These are phyloP conservation scores for Pogonomyrmex barbatus DNA, from an alignment of 1,140 invertebrate species.

Conservation along the genomic window DNA sequence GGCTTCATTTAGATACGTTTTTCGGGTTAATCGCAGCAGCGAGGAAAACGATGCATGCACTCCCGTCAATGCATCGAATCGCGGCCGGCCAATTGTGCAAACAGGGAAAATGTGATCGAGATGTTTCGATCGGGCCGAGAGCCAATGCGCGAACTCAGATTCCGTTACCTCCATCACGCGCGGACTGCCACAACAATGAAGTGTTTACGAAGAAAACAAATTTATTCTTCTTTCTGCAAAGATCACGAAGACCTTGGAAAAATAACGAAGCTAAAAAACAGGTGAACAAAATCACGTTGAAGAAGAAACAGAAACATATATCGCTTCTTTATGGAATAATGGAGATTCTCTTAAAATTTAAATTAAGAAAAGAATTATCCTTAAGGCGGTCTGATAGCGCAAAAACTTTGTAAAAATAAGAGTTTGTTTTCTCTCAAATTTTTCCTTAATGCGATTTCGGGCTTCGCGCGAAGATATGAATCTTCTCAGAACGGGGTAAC, in stretches of 20 bases:
- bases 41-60: background rate
- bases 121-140: background rate
- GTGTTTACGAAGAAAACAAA: background rate
- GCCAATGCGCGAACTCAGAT: constrained; percentile 17
- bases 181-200: background rate
- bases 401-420: background rate
- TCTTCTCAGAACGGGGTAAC: background rate
- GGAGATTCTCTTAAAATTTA: background rate
- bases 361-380: background rate
- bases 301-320: background rate
- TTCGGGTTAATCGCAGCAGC: constrained; percentile 13
- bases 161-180: background rate
- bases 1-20: constrained; percentile 41
- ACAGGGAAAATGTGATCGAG: constrained; percentile 34
- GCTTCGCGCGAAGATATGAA: background rate
- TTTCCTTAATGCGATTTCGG: background rate
- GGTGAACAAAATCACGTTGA: background rate
- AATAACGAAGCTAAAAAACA: background rate
- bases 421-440: background rate
- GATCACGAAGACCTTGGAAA: background rate
- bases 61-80: constrained; percentile 7
- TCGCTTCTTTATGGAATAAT: background rate
- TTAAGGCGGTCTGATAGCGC: background rate
- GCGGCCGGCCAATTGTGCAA: constrained; percentile 37
- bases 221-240: background rate